Base-by-base conservation (phyloP, 1,140 invertebrate species). In the Heliothis subflexa region DNA sequence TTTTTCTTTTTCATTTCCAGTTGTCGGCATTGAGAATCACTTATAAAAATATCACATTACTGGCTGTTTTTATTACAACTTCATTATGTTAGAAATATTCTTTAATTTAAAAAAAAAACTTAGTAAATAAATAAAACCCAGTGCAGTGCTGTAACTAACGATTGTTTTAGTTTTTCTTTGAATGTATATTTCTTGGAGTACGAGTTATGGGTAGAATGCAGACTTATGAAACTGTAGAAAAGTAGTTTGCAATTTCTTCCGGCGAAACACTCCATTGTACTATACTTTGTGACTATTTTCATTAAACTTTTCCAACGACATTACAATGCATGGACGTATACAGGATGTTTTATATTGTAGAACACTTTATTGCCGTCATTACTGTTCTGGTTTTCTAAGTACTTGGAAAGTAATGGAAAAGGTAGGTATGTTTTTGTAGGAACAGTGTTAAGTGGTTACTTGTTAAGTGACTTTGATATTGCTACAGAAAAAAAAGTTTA, bases 271-370 rank as follows among this genome's bases (percentile, higher is more conserved):
- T 72, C 33, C 13, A 21, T 45, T 45, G 52, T 72, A 52, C 16
- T 57, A 40, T 40, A 72, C 50, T 45, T 57, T 55, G 28, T 57
- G 54, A 72, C 70, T 72, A 68, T 68, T 68, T 68, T 68, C 64
- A 68, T 68, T 68, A 68, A 68, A 68, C 16, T 68, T 68, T 68
- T 68, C 47, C 47, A 18, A 25, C 47, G 45, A 68, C 28, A 28
- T 68, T 68, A 68, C 40, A 64, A 68, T 68, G 64, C 64, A 68
- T 68, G 21, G 64, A 47, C 40, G 64, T 68, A 52, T 18, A 68
- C 10, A 47, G 5, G 1, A 62, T 28, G 33, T 61, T 33, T 61
- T 52, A 13, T n/a, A 52, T 7, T 52, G 50, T n/a, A 52, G 50
- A 52, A 52, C 14, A 52, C 50, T 52, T 52, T 40, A 40, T 40